Evolutionary conservation across 1,140 invertebrate species (phyloP).

Genomic region (Zophobas atratus): DNA sequence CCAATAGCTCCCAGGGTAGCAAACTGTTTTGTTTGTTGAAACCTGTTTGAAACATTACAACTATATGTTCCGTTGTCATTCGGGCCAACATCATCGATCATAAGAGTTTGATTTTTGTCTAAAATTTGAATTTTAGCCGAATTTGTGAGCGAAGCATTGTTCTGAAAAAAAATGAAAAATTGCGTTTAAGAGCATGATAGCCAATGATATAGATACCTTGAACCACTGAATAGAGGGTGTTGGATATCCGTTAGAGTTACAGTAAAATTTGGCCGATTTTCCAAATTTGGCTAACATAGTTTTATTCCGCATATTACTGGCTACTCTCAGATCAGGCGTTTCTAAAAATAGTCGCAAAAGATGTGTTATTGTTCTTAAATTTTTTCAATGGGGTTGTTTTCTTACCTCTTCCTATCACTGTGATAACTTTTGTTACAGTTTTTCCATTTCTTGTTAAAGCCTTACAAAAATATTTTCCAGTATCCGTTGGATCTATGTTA

Average conservation of each 20-base stretch:
- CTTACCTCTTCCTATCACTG: not conserved
- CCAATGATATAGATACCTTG: not conserved
- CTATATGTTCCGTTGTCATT: slow-evolving; percentile 67
- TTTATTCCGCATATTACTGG: not conserved
- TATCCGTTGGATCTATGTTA: not conserved
- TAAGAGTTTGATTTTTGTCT: slow-evolving; percentile 65
- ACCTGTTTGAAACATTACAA: slow-evolving; percentile 67
- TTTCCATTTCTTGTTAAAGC: not conserved
- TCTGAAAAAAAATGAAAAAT: slow-evolving; percentile 14
- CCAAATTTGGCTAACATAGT: slow-evolving; percentile 69
- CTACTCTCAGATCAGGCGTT: not conserved
- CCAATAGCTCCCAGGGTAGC: slow-evolving; percentile 63
- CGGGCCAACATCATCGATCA: slow-evolving; percentile 63
- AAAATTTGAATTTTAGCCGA: slow-evolving; percentile 65
- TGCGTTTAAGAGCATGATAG: no score
- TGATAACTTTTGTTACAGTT: not conserved
- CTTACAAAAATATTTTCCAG: not conserved
- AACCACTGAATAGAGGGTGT: not conserved
- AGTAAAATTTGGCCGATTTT: slow-evolving; percentile 9
- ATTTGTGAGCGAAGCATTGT: slow-evolving; percentile 48
- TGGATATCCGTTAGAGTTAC: slow-evolving; percentile 17
- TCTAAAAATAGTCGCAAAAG: not conserved
- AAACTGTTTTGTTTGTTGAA: slow-evolving; percentile 61
- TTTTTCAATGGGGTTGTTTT: no score
- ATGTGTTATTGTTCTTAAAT: no score